Evolutionary conservation across 23 tunicate species (phyloP), one percentile per base, ranked within the genome.

Genomic region (Clavelina lepadiformis): DNA sequence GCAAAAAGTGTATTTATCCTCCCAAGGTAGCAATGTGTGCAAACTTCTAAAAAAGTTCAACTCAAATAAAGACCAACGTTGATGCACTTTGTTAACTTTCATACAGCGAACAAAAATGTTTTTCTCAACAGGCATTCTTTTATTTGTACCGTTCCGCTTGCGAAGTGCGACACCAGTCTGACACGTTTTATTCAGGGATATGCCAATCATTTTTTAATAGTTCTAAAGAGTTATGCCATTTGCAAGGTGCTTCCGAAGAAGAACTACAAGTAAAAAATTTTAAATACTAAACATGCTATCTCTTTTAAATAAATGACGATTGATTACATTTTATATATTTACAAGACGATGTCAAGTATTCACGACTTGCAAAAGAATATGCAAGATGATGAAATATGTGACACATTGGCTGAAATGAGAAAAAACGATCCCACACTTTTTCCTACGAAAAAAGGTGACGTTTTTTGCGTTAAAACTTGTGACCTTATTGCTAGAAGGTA

Each of bases 371-470:
- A 77, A 44, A 6, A 22, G n/a, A 77, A 38, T 35, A 67, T 77
- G 20, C 74, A 67, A 2, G 63, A 77, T 28, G 82, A 77, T 56
- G 82, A 38, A 15, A 24, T 77, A 6, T 77, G 82, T 46, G 82
- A 77, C 67, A 77, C 82, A 1, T n/a, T 77, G 27, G 54, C 74
- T 7, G 56, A 27, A 11, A 34, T 77, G 57, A 77, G 56, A 37
- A 35, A 66, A 38, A 62, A 68, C 25, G 41, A 56, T 31, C 66
- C 74, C 4, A 3, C 56, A 1, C 67, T 77, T 31, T 77, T 77
- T 38, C 82, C 82, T 6, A 2, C 18, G 20, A 25, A 18, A 6
- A 53, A 53, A 53, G 24, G 59, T 53, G 7, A n/a, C n/a, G n/a
- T n/a, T n/a, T n/a, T n/a, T n/a, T n/a, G n/a, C n/a, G n/a, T n/a